A percentile compares a stretch with the other conserved stretches of the same genome.
These are phyloP conservation scores for Cosmorhoe ocellata DNA, from an alignment of 2,888 invertebrate species.

Conservation along the genomic window DNA sequence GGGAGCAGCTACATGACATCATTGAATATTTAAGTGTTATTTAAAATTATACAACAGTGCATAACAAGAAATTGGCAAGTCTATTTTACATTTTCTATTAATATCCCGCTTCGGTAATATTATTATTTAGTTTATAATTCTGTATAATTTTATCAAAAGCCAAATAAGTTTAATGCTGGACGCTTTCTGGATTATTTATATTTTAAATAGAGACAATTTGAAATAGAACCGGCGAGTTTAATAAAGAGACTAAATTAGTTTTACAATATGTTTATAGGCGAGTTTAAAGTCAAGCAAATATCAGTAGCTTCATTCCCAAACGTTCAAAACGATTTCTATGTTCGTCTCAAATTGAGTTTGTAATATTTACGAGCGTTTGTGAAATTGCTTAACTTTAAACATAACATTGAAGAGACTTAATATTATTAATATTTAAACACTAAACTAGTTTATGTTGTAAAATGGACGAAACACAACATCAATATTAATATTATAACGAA, in stretches of 20 bases:
- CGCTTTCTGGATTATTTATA: too few relatives aligned
- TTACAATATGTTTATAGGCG: neutral
- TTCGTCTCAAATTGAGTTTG: too few relatives aligned
- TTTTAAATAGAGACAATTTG: neutral
- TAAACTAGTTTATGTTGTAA: constrained; percentile 8
- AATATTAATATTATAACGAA: constrained; percentile 7
- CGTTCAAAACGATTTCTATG: too few relatives aligned
- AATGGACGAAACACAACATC: constrained; percentile 9
- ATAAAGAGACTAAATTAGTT: neutral
- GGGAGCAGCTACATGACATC: too few relatives aligned
- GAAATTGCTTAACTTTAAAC: neutral
- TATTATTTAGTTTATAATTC: too few relatives aligned
- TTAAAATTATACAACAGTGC: too few relatives aligned
- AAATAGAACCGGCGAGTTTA: neutral
- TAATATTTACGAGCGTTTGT: neutral
- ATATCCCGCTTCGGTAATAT: too few relatives aligned
- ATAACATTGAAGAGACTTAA: constrained; percentile 3
- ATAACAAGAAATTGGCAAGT: too few relatives aligned
- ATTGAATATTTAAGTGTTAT: too few relatives aligned
- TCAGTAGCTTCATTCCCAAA: neutral
- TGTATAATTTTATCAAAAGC: too few relatives aligned
- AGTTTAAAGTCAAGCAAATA: constrained; percentile 1
- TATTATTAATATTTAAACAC: neutral
- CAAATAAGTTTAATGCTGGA: too few relatives aligned
- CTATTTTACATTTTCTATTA: too few relatives aligned